Evolutionary conservation across 2,797 vertebrate genomes (phyloP).

Genomic region (Potorous gilbertii): DNA sequence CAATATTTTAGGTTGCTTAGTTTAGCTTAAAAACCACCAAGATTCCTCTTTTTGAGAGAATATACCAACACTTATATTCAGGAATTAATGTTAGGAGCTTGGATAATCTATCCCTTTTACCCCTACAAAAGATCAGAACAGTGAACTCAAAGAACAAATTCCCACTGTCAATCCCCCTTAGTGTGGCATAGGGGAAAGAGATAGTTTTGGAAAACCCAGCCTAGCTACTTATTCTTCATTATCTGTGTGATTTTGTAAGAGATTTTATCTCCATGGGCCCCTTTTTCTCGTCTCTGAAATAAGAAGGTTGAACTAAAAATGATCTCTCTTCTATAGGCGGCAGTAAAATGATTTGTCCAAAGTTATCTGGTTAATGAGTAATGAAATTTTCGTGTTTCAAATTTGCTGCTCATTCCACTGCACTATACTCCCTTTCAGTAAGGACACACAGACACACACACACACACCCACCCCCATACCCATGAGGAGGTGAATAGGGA

Average conservation of each 20-base stretch:
- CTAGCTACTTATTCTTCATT: background rate
- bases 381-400: background rate
- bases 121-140: background rate
- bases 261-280: background rate
- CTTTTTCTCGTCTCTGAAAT: background rate
- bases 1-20: conserved; percentile 82
- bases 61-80: conserved; percentile 67
- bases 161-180: background rate
- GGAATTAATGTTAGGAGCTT: background rate
- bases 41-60: conserved; percentile 75
- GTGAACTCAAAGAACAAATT: background rate
- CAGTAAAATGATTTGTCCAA: background rate
- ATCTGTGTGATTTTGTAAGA: background rate
- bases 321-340: background rate
- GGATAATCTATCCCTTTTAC: background rate
- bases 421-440: background rate
- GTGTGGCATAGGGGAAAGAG: background rate
- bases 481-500: too few relatives aligned
- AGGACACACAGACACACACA: background rate
- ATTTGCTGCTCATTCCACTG: background rate
- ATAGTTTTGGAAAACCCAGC: background rate
- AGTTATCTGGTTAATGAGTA: background rate
- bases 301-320: background rate
- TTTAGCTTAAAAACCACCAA: conserved; percentile 80
- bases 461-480: background rate